phyloP scores from a whole-genome alignment of 2,888 invertebrate species.

The Chymomyza caudatula region DNA sequence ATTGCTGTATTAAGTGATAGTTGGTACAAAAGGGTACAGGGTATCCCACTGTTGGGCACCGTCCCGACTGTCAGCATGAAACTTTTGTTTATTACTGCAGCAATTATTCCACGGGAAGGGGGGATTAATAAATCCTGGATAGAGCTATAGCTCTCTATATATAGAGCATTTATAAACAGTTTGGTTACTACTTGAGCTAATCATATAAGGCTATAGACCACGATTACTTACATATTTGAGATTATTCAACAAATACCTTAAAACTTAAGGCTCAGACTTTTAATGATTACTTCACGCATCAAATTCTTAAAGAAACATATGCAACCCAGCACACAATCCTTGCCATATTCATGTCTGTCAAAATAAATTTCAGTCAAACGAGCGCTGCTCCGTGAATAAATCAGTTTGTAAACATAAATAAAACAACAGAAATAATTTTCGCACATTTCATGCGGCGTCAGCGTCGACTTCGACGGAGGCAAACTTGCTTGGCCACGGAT shows the following conservation, averaged over 20 bases:
- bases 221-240: neutral
- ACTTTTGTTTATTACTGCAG: too few species aligned
- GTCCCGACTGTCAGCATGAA: too few species aligned
- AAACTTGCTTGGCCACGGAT: constrained; percentile 27
- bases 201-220: too few species aligned
- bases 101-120: too few species aligned
- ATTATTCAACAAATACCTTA: neutral
- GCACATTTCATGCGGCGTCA: constrained; percentile 40
- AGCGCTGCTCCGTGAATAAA: constrained; percentile 53
- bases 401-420: constrained; percentile 68
- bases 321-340: constrained; percentile 38
- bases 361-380: constrained; percentile 59
- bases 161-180: too few species aligned
- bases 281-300: constrained; percentile 42
- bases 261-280: neutral
- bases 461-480: constrained; percentile 21
- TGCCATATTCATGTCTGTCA: constrained; percentile 56
- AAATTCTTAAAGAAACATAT: constrained; percentile 21
- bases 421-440: constrained; percentile 57
- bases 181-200: too few species aligned
- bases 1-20: too few species aligned
- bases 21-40: too few species aligned
- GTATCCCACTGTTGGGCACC: too few species aligned
- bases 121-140: too few species aligned
- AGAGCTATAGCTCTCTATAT: too few species aligned